Evolutionary conservation across 1,140 invertebrate species (phyloP), one percentile per base, ranked within the genome.

Genomic region (Atta cephalotes): DNA sequence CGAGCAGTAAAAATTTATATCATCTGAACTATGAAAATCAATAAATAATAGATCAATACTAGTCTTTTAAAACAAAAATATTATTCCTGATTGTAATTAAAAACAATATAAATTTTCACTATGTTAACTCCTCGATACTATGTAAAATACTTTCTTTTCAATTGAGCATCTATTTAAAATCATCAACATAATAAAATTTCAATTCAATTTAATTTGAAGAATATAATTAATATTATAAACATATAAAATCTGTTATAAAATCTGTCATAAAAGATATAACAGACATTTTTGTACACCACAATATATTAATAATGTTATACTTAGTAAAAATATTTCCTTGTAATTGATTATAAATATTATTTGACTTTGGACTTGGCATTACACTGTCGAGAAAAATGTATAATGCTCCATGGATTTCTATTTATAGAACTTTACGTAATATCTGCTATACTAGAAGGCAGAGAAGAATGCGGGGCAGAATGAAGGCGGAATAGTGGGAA

Each of bases 361-460:
- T 9, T 49, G 7, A 12, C 7, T 62, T 82, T 60, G 21, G 28
- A 39, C 53, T n/a, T 39, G 53, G 31, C 35, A 51, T 76, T 84
- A 25, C 4, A 56, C n/a, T 31, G 14, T 76, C 25, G 45, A n/a
- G 45, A n/a, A 71, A 71, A 81, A 81, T 81, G 35, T 71, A 25
- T 76, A 76, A 62, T 21, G 14, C 25, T 31, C 18, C 18, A 7
- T 14, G 70, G 80, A 70, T 58, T 39, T 74, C 49, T 70, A 70
- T 70, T 45, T 70, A 70, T 70, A 70, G n/a, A 25, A 72, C 80
- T 74, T 84, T 84, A 51, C n/a, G 56, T 51, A 84, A 84, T 62
- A 76, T 62, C 25, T 25, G 51, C 62, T 31, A 51, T 25, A 71
- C 62, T 53, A 25, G n/a, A 58, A 70, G 21, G 18, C 21, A 85